Evolutionary conservation across 2,797 vertebrate species (phyloP).

Genomic region (Cuculus canorus): DNA sequence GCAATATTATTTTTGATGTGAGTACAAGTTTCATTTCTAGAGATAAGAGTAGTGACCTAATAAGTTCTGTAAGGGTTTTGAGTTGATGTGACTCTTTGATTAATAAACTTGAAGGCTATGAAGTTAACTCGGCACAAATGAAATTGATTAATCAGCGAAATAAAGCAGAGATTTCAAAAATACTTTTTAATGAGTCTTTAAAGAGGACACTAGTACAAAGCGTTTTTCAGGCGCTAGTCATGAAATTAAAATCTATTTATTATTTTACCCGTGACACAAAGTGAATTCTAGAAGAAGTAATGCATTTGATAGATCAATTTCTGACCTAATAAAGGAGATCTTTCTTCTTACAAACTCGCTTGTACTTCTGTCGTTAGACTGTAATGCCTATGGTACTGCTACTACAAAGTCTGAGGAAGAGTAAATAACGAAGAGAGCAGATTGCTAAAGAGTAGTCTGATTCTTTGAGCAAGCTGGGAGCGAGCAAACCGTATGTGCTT

Average conservation of each 20-base stretch:
- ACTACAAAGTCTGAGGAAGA: neutral
- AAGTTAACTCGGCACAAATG: neutral
- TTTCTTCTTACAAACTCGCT: neutral
- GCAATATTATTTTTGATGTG: neutral
- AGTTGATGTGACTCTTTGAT: neutral
- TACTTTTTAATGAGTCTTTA: neutral
- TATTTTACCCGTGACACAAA: neutral
- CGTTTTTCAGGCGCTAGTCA: neutral
- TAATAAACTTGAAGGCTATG: neutral
- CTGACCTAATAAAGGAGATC: neutral
- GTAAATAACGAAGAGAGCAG: neutral
- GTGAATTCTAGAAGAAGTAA: neutral
- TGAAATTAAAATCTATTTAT: neutral
- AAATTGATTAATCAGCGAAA: neutral
- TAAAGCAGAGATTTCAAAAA: neutral
- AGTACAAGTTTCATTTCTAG: constrained; percentile 11
- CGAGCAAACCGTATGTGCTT: neutral
- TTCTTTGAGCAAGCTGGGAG: neutral
- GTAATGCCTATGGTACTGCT: neutral
- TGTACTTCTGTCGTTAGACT: neutral
- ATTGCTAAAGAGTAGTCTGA: neutral
- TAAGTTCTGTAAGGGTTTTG: neutral
- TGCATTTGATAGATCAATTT: neutral
- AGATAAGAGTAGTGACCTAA: neutral
- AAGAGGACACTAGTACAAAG: neutral